A percentile compares a stretch with the other conserved stretches of the same genome.
Conservation (phyloP, 2,797 vertebrate species). For the Echiichthys vipera region DNA sequence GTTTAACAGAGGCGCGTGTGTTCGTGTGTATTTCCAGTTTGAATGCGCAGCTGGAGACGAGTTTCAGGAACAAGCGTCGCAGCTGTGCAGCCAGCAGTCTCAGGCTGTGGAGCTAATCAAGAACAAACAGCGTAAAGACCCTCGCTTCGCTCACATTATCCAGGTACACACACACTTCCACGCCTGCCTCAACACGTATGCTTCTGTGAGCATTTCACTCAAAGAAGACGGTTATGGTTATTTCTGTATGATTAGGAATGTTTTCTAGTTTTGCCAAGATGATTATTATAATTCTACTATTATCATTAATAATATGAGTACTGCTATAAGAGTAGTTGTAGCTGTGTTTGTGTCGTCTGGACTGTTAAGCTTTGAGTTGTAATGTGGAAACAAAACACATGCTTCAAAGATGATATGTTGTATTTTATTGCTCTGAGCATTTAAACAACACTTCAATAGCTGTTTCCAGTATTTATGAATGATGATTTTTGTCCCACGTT, state of each 20-base stretch:
- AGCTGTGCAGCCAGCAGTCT: conserved; percentile 91
- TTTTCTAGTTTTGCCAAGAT: background rate
- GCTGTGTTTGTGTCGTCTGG: too few species aligned
- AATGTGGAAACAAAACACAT: too few species aligned
- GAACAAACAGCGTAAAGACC: conserved; percentile 93
- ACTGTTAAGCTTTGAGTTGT: background rate
- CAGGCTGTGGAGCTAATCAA: conserved; percentile 93
- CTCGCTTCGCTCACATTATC: conserved; percentile 91
- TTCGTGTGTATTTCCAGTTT: conserved; percentile 79
- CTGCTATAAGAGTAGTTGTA: background rate
- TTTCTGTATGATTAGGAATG: too few species aligned
- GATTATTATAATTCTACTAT: background rate
- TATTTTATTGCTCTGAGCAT: too few species aligned
- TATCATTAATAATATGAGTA: background rate
- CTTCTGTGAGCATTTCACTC: too few species aligned
- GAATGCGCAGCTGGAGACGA: conserved; percentile 89
- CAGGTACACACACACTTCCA: conserved; percentile 81
- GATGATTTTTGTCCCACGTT: too few species aligned
- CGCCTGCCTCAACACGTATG: too few species aligned
- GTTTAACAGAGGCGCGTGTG: background rate
- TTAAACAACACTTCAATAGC: too few species aligned
- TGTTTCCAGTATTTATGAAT: too few species aligned
- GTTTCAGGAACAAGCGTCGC: conserved; percentile 90
- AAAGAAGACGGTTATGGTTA: background rate
- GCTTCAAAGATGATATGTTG: too few species aligned